These are phyloP conservation scores for Catharus minimus DNA, from an alignment of 2,113 vertebrate genomes.

Conservation along the genomic window DNA sequence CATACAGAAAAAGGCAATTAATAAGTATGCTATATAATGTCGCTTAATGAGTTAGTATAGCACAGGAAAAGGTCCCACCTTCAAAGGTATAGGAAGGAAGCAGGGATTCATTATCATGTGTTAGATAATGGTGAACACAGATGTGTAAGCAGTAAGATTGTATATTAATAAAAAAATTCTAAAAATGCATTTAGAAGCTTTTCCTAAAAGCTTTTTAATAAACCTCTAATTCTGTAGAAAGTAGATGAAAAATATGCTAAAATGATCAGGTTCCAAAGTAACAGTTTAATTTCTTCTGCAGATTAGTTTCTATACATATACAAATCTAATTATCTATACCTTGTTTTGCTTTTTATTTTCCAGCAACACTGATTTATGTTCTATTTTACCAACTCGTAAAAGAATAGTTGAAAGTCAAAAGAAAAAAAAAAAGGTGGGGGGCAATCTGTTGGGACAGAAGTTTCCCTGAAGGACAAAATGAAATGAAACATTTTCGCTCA, in stretches of 20 bases:
- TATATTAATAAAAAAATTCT: background rate
- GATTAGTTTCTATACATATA: background rate
- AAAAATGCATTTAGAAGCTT: background rate
- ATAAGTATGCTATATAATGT: background rate
- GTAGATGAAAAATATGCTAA: background rate
- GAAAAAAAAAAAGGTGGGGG: too few relatives aligned
- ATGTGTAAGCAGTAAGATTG: background rate
- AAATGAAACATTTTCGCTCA: constrained; percentile 24
- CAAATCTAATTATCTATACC: background rate
- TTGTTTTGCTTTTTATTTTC: background rate
- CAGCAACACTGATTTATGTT: background rate
- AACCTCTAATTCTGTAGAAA: background rate
- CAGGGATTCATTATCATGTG: background rate
- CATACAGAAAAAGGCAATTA: background rate
- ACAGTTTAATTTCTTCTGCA: background rate
- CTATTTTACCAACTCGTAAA: constrained; percentile 7
- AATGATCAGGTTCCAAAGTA: background rate
- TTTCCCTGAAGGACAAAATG: background rate
- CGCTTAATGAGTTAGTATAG: background rate
- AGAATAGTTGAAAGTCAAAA: background rate
- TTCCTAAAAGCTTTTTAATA: background rate
- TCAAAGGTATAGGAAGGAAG: background rate
- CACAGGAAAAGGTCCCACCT: background rate
- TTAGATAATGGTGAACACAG: background rate
- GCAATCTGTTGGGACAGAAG: background rate